Base-by-base conservation (phyloP, 1,140 invertebrate species). In the Hydropsyche tenuis region DNA sequence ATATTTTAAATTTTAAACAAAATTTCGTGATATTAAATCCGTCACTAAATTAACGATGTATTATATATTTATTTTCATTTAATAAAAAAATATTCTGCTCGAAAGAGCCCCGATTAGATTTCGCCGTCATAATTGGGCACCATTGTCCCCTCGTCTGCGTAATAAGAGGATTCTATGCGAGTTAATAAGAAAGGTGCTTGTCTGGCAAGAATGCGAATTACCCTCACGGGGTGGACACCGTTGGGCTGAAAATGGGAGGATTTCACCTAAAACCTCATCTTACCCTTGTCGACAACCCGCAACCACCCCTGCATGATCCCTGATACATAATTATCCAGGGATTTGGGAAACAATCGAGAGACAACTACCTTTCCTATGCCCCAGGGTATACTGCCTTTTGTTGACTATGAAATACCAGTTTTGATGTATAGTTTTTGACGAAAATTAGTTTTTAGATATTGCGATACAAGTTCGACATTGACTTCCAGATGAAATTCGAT, bases 161-260 rank as follows among this genome's bases (percentile, higher is more conserved):
- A 76, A 72, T 73, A 30, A 27, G 62, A 69, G 66, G 64, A 75
- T 76, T 69, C 72, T 68, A 66, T 63, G 65, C 63, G 65, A 70
- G 75, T 69, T 63, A 69, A 37, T 76, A 71, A 70, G 64, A 73
- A 76, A 70, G 66, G 42, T 64, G 75, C 66, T 66, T 51, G 72
- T 73, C 20, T 73, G 51, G 72, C 68, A 63, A 60, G 66, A 76
- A 76, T 65, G 72, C 71, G 75, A 73, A 73, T 76, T 73, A 76
- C 37, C 64, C 30, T 37, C 30, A n/a, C 63, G n/a, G 3, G 53
- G 30, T 12, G 20, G 69, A 37, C 30, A 37, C 3, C 3, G 30
- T n/a, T n/a, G 18, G 64, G 43, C 5, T 1, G 14, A 1, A 43
- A n/a, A n/a, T n/a, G n/a, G n/a, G n/a, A n/a, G n/a, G n/a, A n/a